phyloP scores from a whole-genome alignment of 1,140 invertebrate species.

The Drosophila murphyi region DNA sequence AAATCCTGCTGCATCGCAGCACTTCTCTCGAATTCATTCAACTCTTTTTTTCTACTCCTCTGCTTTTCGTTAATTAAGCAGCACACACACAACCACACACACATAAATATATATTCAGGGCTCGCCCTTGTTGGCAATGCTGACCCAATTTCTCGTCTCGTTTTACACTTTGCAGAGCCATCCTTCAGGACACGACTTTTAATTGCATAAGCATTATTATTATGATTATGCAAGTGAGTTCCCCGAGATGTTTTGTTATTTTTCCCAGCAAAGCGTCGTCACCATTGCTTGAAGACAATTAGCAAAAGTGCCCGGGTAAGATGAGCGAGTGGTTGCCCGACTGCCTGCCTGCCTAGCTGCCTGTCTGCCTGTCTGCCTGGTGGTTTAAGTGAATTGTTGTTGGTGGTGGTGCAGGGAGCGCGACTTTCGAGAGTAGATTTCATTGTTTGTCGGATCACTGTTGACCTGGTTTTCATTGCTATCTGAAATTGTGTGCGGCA shows the following conservation, averaged over 20 bases:
- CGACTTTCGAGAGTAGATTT: constrained; percentile 9
- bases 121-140: constrained; percentile 31
- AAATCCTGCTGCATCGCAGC: constrained; percentile 3
- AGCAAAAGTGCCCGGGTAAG: constrained; percentile 62
- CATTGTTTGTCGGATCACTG: constrained; percentile 24
- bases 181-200: constrained; percentile 60
- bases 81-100: constrained; percentile 16
- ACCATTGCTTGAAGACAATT: constrained; percentile 69
- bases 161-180: constrained; percentile 42
- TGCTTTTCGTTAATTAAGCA: constrained; percentile 46
- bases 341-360: too few species aligned
- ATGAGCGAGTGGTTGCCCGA: constrained; percentile 50
- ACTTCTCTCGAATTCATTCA: neutral
- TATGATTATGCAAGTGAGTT: constrained; percentile 67
- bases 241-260: constrained; percentile 57
- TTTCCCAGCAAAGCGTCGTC: constrained; percentile 3
- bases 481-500: constrained; percentile 15
- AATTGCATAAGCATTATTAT: constrained; percentile 75
- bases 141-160: constrained; percentile 68
- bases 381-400: constrained; percentile 16
- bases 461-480: constrained; percentile 28
- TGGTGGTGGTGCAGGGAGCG: neutral
- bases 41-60: constrained; percentile 44
- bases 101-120: constrained; percentile 39
- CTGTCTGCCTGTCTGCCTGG: neutral